Conservation (phyloP, 2,113 vertebrate genomes). For the Glareola pratincola region DNA sequence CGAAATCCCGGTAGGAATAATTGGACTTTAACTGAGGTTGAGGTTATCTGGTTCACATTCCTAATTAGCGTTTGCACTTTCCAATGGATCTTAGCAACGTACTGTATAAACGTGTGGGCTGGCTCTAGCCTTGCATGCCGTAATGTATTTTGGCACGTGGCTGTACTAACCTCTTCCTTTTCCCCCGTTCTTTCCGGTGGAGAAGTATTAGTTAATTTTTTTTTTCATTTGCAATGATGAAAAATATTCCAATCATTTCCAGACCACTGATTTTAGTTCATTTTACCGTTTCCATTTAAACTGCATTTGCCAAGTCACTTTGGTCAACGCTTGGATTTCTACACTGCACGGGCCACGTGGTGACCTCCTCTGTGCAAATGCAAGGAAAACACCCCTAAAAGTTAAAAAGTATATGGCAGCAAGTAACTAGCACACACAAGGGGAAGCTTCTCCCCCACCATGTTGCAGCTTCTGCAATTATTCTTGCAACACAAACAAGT, state of each 20-base stretch:
- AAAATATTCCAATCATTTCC: not conserved
- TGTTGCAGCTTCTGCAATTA: not conserved
- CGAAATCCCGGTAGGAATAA: not conserved
- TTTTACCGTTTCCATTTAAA: not conserved
- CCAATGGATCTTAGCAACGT: conserved; percentile 8
- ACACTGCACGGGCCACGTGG: fast-evolving
- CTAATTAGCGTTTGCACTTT: conserved; percentile 32
- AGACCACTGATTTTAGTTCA: not conserved
- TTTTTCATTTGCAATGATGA: not conserved
- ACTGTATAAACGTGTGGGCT: not conserved
- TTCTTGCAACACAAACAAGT: not conserved
- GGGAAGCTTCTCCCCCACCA: not conserved
- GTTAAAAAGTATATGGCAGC: not conserved
- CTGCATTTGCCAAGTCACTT: not conserved
- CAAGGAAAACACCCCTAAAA: not conserved
- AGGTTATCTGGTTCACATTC: conserved; percentile 36
- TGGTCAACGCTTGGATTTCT: not conserved
- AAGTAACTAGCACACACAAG: not conserved
- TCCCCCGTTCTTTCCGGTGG: not conserved
- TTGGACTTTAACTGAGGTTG: not conserved
- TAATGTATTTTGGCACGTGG: conserved; percentile 16
- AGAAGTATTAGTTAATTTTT: not conserved
- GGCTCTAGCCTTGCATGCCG: not conserved
- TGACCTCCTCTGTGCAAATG: not conserved
- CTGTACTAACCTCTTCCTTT: not conserved